Conservation (phyloP, 2,888 invertebrate species). For the Tipula helvola region DNA sequence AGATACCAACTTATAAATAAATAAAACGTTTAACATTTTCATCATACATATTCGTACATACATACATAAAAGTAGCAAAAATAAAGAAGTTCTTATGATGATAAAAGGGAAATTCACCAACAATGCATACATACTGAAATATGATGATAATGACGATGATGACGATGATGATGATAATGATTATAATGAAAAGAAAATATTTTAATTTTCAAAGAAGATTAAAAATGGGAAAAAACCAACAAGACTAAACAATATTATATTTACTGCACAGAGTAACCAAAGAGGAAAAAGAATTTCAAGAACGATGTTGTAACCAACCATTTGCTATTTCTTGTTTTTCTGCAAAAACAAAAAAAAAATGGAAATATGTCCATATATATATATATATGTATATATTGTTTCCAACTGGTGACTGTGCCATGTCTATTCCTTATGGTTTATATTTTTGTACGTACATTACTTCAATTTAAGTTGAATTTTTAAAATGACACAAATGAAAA, state of each 20-base stretch:
- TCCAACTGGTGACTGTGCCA: not conserved
- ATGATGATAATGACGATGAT: not conserved
- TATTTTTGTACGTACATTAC: no score
- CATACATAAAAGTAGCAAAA: not conserved
- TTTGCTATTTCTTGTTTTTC: not conserved
- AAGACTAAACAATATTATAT: not conserved
- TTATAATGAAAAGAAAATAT: not conserved
- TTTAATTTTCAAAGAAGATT: not conserved
- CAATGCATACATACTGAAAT: not conserved
- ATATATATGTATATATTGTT: not conserved
- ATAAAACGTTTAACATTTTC: not conserved
- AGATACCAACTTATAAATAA: not conserved
- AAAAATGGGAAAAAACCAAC: not conserved
- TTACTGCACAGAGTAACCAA: not conserved
- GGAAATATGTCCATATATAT: not conserved
- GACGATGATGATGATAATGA: not conserved
- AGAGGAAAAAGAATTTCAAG: not conserved
- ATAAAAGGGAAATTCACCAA: not conserved
- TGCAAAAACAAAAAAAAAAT: not conserved
- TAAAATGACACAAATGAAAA: not conserved
- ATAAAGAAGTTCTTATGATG: not conserved
- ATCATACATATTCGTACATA: not conserved
- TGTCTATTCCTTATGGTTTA: not conserved
- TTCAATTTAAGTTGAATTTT: not conserved
- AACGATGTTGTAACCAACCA: not conserved